Evolutionary conservation across 35 echinoderm and acorn worm species (phyloP).

Genomic region (Heliocidaris erythrogramma): DNA sequence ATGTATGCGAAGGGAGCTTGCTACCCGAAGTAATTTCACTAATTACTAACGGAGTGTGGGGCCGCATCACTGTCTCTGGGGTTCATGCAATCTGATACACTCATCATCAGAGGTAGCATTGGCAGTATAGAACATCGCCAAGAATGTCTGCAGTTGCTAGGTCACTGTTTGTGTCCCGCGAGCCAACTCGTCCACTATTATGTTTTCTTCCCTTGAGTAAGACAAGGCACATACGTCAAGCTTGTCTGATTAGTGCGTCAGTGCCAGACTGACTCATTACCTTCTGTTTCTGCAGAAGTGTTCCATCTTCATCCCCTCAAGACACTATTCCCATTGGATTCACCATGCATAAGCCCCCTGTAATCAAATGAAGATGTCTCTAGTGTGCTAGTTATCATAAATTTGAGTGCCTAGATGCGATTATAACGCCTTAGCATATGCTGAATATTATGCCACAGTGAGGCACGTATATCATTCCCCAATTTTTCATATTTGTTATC

Average conservation of each 20-base stretch:
- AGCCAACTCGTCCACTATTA: neutral
- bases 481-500: neutral
- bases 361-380: slow-evolving; percentile 11
- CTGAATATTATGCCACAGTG: neutral
- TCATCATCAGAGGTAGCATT: neutral
- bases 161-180: neutral
- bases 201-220: neutral
- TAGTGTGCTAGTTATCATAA: neutral
- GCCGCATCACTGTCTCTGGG: neutral
- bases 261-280: neutral
- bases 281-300: neutral
- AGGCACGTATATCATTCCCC: neutral
- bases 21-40: slow-evolving; percentile 9
- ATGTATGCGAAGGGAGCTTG: neutral
- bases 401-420: neutral
- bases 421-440: neutral
- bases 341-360: neutral
- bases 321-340: neutral
- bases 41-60: neutral
- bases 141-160: neutral
- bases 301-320: neutral
- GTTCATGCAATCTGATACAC: slow-evolving; percentile 8
- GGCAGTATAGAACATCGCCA: neutral
- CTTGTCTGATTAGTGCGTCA: neutral
- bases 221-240: slow-evolving; percentile 8